Evolutionary conservation across 2,797 vertebrate genomes (phyloP).

Genomic region (Rhinophrynus dorsalis): DNA sequence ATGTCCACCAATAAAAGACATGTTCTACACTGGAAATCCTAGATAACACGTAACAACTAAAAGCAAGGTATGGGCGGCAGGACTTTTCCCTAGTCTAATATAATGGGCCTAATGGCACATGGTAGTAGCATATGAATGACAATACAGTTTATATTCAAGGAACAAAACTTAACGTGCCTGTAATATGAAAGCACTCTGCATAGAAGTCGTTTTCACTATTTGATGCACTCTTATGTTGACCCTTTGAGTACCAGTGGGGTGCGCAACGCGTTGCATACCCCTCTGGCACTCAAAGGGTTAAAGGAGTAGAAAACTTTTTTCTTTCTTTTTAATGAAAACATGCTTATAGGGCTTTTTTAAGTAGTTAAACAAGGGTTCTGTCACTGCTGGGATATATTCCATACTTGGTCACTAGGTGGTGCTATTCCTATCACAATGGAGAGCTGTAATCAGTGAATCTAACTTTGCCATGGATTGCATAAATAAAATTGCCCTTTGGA

Average conservation of each 20-base stretch:
- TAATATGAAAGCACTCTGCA: conserved; percentile 69
- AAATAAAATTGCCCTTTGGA: no score
- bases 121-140: conserved; percentile 61
- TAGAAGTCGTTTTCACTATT: conserved; percentile 57
- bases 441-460: no score
- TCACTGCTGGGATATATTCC: no score
- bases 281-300: no score
- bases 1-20: conserved; percentile 47
- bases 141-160: conserved; percentile 56
- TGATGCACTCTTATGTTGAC: conserved; percentile 62
- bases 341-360: no score
- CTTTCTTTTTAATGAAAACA: no score
- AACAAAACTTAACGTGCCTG: conserved; percentile 76
- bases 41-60: conserved; percentile 35
- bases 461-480: no score
- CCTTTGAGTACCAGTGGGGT: conserved; percentile 56
- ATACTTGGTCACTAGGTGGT: no score
- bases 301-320: no score
- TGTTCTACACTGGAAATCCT: conserved; percentile 64
- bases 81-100: conserved; percentile 62
- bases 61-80: conserved; percentile 55
- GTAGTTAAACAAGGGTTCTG: no score
- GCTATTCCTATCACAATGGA: no score
- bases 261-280: no score
- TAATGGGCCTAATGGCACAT: conserved; percentile 60